Evolutionary conservation across 1,140 invertebrate species (phyloP), one percentile per base, ranked within the genome.

Genomic region (Anastrepha ludens): DNA sequence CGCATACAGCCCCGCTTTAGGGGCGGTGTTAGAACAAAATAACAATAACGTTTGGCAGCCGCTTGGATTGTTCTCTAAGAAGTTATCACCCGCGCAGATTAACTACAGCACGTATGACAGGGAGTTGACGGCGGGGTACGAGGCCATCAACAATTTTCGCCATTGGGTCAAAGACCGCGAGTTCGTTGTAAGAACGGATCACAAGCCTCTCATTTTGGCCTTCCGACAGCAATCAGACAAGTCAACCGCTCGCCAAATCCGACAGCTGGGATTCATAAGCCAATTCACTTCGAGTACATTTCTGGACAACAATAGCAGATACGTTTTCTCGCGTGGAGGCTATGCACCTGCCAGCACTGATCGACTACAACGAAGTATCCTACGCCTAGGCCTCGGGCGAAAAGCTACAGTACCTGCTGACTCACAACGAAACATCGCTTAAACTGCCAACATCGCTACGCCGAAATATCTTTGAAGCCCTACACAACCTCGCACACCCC

Each of bases 11-110:
- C 87, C 70, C 3, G 88, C 91, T 0, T 90, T 94, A 9, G 94
- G 94, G 7, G 92, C 90, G 6, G 90, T 88, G 3, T 62, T 94
- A 5, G 90, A 94, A 29, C 93, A 94, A 88, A 90, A 92, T 74
- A 9, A 15, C 39, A 0, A 58, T 88, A 13, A 58, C 89, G 47
- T 60, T 41, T 17, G 89, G 89, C 88, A 88, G 92, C 89, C 94
- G 93, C 11, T 89, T 93, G 6, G 92, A 88, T 13, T 94, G 93
- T 89, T 92, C 87, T 93, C 90, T 6, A 91, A 89, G 85, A 92
- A 92, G 87, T 87, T 94, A 7, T 89, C 74, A 7, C n/a, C 88
- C 15, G 41, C 92, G 2, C 88, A 93, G 85, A 88, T 17, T 7
- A 91, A 90, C 70, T 92, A 93, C 67, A 89, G 87, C 39, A 88